Evolutionary conservation across 2,888 invertebrate species (phyloP).

Genomic region (Adineta ricciae): DNA sequence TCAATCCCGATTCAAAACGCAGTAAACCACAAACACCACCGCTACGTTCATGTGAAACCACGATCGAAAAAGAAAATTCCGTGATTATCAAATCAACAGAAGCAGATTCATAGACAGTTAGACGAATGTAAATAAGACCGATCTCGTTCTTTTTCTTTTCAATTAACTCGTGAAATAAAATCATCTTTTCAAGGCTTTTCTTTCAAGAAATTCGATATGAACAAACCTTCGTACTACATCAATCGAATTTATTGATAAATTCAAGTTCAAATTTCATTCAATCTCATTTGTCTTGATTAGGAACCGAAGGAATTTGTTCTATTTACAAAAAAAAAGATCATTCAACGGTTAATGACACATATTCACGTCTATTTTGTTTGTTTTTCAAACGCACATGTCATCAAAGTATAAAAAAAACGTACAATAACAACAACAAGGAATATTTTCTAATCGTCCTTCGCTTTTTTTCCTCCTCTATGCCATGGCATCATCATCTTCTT

Average conservation of each 20-base stretch:
- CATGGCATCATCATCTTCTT: conserved; percentile 63
- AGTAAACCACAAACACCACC: not conserved
- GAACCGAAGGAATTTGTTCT: not conserved
- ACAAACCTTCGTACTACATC: too few relatives aligned
- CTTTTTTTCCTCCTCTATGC: not conserved
- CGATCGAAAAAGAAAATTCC: not conserved
- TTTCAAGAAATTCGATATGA: too few relatives aligned
- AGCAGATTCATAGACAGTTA: too few relatives aligned
- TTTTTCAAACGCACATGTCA: not conserved
- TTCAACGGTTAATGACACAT: not conserved
- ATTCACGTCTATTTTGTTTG: not conserved
- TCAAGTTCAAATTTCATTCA: too few relatives aligned
- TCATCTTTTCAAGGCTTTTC: too few relatives aligned
- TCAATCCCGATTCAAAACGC: not conserved
- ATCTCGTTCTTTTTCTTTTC: too few relatives aligned
- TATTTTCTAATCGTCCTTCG: not conserved
- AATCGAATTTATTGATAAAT: too few relatives aligned
- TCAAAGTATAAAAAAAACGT: not conserved
- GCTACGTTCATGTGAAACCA: too few relatives aligned
- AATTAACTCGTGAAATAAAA: too few relatives aligned
- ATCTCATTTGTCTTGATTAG: not conserved
- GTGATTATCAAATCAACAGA: too few relatives aligned
- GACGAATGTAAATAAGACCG: too few relatives aligned
- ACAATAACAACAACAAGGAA: not conserved
- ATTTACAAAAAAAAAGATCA: not conserved